phyloP scores from a whole-genome alignment of 2,797 vertebrate genomes.

The Typhlichthys subterraneus region DNA sequence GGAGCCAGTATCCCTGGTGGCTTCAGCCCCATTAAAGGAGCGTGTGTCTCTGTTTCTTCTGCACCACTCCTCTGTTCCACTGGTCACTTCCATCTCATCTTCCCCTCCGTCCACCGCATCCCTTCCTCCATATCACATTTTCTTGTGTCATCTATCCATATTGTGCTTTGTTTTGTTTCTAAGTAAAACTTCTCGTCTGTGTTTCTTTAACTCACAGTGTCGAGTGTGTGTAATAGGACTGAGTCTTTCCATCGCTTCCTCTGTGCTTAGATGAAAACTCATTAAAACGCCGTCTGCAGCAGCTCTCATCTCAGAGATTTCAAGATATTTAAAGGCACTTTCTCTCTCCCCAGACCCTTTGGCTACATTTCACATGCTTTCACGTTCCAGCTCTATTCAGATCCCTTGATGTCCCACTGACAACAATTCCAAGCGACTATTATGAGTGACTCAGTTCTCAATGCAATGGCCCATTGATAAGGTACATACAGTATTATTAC shows the following conservation, averaged over 20 bases:
- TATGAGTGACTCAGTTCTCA: too few species aligned
- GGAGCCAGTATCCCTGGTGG: conserved; percentile 40
- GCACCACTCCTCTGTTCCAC: conserved; percentile 29
- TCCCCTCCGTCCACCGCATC: conserved; percentile 6
- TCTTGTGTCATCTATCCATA: neutral
- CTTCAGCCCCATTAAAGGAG: conserved; percentile 58
- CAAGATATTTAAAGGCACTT: neutral
- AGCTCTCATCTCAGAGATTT: neutral
- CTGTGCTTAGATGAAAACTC: neutral
- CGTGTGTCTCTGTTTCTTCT: conserved; percentile 44
- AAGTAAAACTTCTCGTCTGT: too few species aligned
- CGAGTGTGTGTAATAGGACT: too few species aligned
- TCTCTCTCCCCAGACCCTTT: neutral
- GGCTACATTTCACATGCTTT: too few species aligned
- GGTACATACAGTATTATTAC: too few species aligned
- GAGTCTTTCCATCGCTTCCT: too few species aligned
- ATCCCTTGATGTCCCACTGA: too few species aligned
- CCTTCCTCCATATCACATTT: neutral
- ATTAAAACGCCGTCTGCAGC: neutral
- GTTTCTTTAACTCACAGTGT: too few species aligned
- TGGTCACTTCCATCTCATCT: conserved; percentile 16
- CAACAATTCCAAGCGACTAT: too few species aligned
- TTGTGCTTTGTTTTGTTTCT: neutral
- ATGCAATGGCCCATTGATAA: too few species aligned
- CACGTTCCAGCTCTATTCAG: too few species aligned